Evolutionary conservation across 2,113 vertebrate genomes (phyloP).

Genomic region (Sula dactylatra): DNA sequence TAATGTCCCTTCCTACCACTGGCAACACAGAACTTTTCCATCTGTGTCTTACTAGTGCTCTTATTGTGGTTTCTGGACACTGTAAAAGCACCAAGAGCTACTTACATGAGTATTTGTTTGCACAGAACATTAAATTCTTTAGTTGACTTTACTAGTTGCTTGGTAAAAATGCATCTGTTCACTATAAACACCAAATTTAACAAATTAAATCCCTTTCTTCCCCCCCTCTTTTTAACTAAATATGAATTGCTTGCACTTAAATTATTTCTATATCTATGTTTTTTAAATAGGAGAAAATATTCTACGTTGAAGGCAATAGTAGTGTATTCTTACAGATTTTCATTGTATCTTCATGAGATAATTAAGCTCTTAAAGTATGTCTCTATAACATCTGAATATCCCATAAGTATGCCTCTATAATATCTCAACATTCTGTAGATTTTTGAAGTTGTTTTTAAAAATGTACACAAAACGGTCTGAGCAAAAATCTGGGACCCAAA

Average conservation of each 20-base stretch:
- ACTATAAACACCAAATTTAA: background rate
- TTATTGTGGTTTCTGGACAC: background rate
- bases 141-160: background rate
- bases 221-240: fast-evolving
- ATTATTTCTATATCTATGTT: background rate
- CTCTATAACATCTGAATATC: background rate
- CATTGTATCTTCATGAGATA: background rate
- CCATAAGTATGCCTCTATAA: background rate
- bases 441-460: background rate
- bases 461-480: background rate
- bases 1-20: background rate
- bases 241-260: background rate
- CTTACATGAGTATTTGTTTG: background rate
- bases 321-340: background rate
- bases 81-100: background rate
- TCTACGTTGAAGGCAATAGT: background rate
- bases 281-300: background rate
- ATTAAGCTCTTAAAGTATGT: background rate
- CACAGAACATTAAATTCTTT: background rate
- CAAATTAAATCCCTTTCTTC: fast-evolving
- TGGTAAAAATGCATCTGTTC: background rate
- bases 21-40: background rate
- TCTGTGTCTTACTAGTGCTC: background rate
- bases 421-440: no score
- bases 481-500: background rate